Percentiles rank a stretch among this genome's conserved stretches.
These are phyloP conservation scores for Corapipo altera DNA, from an alignment of 2,113 vertebrate genomes.

Conservation along the genomic window DNA sequence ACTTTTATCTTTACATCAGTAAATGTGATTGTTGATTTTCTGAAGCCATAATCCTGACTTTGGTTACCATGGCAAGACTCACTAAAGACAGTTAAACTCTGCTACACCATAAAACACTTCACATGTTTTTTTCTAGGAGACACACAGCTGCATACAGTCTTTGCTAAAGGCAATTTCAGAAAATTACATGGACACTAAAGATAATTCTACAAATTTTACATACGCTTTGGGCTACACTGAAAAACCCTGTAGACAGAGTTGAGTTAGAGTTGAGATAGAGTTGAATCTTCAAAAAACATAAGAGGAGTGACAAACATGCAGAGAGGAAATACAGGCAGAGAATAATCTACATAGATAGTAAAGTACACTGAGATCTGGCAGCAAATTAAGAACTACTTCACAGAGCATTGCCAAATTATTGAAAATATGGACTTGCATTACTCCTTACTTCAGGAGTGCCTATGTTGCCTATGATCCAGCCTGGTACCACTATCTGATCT, in stretches of 20 bases:
- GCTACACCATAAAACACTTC: slow-evolving; percentile 30
- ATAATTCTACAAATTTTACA: background rate
- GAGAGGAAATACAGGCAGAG: background rate
- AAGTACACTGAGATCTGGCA: background rate
- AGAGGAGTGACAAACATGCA: background rate
- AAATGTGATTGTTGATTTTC: background rate
- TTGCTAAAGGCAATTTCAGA: background rate
- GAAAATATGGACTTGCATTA: background rate
- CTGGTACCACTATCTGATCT: background rate
- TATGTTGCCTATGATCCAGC: background rate
- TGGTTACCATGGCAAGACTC: slow-evolving; percentile 55
- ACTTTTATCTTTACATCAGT: background rate
- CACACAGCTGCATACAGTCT: background rate
- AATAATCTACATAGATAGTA: background rate
- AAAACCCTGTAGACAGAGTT: background rate
- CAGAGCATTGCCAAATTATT: background rate
- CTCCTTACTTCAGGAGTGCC: background rate
- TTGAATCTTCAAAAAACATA: background rate
- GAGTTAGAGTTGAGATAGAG: background rate
- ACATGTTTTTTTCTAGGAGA: slow-evolving; percentile 69
- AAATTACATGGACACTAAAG: background rate
- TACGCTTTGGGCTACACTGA: background rate
- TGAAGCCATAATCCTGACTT: background rate
- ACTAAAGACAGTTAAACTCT: slow-evolving; percentile 19
- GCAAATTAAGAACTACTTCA: background rate